Conservation (phyloP, 2,113 vertebrate genomes). For the Perca schrenkii region DNA sequence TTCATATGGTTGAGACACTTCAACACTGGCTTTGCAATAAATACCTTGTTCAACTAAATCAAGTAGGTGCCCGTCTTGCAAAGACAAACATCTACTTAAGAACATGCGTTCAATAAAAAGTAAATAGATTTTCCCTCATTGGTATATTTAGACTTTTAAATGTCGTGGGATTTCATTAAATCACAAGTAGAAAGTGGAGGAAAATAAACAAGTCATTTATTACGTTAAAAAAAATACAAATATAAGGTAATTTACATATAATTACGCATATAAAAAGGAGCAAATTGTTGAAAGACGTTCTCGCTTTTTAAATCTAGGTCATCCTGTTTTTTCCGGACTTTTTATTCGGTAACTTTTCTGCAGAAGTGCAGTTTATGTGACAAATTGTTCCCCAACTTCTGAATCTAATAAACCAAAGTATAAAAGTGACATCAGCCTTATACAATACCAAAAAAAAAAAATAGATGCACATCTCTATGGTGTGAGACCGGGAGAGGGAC, state of each 20-base stretch:
- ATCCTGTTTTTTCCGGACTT: background rate
- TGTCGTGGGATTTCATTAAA: background rate
- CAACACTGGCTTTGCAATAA: background rate
- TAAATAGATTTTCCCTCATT: background rate
- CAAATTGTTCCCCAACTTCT: background rate
- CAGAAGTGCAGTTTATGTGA: background rate
- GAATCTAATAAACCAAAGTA: background rate
- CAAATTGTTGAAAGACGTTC: background rate
- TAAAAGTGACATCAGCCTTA: background rate
- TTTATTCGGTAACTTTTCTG: conserved; percentile 6
- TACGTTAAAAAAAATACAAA: background rate
- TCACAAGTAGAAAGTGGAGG: background rate
- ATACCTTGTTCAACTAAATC: background rate
- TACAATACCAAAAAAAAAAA: background rate
- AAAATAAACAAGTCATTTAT: conserved; percentile 2
- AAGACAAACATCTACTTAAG: background rate
- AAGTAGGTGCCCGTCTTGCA: background rate
- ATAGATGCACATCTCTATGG: background rate
- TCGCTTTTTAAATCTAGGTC: conserved; percentile 1
- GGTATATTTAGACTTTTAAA: conserved; percentile 4
- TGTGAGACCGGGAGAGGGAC: background rate
- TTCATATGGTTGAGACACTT: background rate
- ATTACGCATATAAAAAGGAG: conserved; percentile 20
- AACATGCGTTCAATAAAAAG: background rate
- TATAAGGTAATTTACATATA: background rate